Evolutionary conservation across 1,140 invertebrate species (phyloP).

Genomic region (Drosophila repleta): DNA sequence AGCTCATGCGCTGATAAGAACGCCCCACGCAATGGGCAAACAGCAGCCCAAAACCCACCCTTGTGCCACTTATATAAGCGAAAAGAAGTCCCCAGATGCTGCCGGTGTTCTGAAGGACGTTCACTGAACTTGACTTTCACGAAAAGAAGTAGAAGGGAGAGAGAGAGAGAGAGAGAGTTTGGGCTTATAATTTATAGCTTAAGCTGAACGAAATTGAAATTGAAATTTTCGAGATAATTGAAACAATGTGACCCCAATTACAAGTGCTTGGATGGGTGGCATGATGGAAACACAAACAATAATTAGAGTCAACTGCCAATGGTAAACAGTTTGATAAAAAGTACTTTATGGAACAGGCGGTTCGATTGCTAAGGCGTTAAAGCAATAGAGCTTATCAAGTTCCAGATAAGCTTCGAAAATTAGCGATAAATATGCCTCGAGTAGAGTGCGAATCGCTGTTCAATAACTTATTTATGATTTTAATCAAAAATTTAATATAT

Average conservation of each 20-base stretch:
- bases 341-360: background rate
- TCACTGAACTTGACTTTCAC: slow-evolving; percentile 53
- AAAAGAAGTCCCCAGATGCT: slow-evolving; percentile 11
- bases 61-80: slow-evolving; percentile 53
- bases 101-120: slow-evolving; percentile 62
- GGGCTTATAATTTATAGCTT: background rate
- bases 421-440: background rate
- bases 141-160: background rate
- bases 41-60: background rate
- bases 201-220: slow-evolving; percentile 6
- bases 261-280: background rate
- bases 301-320: slow-evolving; percentile 29
- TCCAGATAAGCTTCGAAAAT: background rate
- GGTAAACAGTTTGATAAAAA: slow-evolving; percentile 4
- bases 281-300: slow-evolving; percentile 3
- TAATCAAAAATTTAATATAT: too few relatives aligned
- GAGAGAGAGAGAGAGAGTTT: background rate
- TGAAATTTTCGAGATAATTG: slow-evolving; percentile 15
- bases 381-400: slow-evolving; percentile 1
- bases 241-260: slow-evolving; percentile 27
- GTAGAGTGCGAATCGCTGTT: background rate
- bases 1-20: slow-evolving; percentile 64
- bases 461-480: too few relatives aligned
- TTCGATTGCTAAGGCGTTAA: background rate
- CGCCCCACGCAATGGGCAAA: slow-evolving; percentile 2